Base-by-base conservation (phyloP, 1,140 invertebrate genomes). In the Pinna nobilis region DNA sequence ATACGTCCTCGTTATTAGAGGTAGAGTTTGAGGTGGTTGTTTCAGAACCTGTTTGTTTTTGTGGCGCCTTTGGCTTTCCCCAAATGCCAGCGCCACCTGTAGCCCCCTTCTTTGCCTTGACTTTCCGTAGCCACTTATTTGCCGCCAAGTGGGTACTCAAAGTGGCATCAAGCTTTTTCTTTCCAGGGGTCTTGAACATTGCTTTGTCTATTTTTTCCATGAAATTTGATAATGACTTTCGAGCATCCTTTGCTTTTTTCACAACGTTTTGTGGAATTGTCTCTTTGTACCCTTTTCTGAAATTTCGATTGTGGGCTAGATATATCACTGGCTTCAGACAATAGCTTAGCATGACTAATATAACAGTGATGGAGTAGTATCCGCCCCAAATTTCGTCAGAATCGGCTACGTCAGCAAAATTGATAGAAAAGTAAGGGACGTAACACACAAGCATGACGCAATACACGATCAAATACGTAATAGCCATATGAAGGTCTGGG, bases 291-390 rank as follows among this genome's bases (percentile, higher is more conserved):
- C 57, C 50, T 11, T 61, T 32, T 18, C 51, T 37, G 35, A 47
- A 69, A 11, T 69, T 39, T 28, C 51, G 30, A n/a, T 74, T 74
- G 25, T 74, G 72, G 15, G 72, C 59, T n/a, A 74, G 35, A 35
- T 74, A 74, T 33, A 74, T 64, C 1, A 69, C 35, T 15, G 72
- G 72, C 35, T 74, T 74, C 3, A 69, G 25, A 44, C 66, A 69
- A 32, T 69, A 74, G 20, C 72, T 74, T 15, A 69, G 20, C 44
- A 69, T 68, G 13, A 65, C 66, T 9, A 74, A 23, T 7, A 74
- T 67, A n/a, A 67, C 33, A 18, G 59, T 67, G 18, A 74, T 63
- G 18, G 65, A 53, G 30, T 60, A 64, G 37, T 61, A 55, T 20
- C 72, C 72, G 6, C 72, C 51, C 72, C 72, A 74, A 5, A 74